A percentile compares a stretch with the other conserved stretches of the same genome.
Evolutionary conservation across 2,113 vertebrate genomes (phyloP).

Genomic region (Actinemys pallida): DNA sequence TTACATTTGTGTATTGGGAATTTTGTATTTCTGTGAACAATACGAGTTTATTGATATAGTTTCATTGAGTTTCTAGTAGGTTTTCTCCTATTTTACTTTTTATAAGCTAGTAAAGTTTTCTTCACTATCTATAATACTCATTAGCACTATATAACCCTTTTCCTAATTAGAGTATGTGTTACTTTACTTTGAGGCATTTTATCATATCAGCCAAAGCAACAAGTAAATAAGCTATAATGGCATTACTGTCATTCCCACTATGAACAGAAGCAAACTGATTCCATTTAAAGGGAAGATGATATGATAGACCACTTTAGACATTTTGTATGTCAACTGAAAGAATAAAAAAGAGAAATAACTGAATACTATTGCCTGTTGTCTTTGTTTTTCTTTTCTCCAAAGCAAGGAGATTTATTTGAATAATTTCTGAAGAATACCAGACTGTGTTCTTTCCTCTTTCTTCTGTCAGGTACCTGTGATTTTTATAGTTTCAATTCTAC

Average conservation of each 20-base stretch:
- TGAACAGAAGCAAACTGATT: conserved; percentile 30
- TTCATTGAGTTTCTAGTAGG: background rate
- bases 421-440: conserved; percentile 11
- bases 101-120: conserved; percentile 14
- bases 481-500: conserved; percentile 48
- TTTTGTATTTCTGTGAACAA: conserved; percentile 19
- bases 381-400: conserved; percentile 22
- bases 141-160: background rate
- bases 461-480: conserved; percentile 29
- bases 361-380: conserved; percentile 10
- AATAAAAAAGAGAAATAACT: background rate
- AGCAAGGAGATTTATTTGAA: conserved; percentile 56
- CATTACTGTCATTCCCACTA: background rate
- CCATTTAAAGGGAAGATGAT: background rate
- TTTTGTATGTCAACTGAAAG: conserved; percentile 11
- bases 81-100: conserved; percentile 4
- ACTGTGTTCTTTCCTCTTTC: background rate
- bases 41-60: background rate
- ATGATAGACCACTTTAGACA: conserved; percentile 24
- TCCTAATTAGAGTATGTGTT: background rate
- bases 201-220: background rate
- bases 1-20: background rate
- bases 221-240: background rate
- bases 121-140: background rate
- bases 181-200: background rate